phyloP scores from a whole-genome alignment of 2,797 vertebrate genomes.

The Crotalus adamanteus region DNA sequence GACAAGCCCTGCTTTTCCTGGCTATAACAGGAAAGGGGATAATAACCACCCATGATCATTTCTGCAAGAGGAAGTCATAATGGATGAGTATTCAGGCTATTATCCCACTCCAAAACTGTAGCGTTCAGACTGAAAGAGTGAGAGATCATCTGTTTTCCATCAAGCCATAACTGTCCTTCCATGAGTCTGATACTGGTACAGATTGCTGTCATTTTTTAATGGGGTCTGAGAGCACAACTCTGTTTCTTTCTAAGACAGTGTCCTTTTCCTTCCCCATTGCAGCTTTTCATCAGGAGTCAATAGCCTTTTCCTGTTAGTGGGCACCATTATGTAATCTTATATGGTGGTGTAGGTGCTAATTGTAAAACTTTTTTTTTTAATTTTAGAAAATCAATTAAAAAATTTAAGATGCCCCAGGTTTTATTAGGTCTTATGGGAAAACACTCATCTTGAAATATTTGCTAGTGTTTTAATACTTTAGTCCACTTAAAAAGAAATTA shows the following conservation, averaged over 20 bases:
- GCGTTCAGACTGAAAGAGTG: not conserved
- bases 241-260: not conserved
- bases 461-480: not conserved
- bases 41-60: slow-evolving; percentile 47
- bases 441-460: not conserved
- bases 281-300: not conserved
- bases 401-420: not conserved
- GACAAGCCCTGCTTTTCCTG: slow-evolving; percentile 12
- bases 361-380: not conserved
- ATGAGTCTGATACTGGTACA: not conserved
- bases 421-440: not conserved
- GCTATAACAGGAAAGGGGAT: slow-evolving; percentile 23
- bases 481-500: not conserved
- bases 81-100: slow-evolving; percentile 42
- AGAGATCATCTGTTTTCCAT: no score
- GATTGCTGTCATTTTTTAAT: not conserved
- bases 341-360: not conserved
- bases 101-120: slow-evolving; percentile 20
- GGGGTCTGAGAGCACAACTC: not conserved
- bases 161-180: not conserved
- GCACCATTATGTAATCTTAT: not conserved
- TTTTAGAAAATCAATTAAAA: not conserved
- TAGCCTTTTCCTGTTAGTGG: not conserved
- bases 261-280: not conserved
- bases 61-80: slow-evolving; percentile 51